Conservation (phyloP, 2,113 vertebrate species). For the Mesocricetus auratus region DNA sequence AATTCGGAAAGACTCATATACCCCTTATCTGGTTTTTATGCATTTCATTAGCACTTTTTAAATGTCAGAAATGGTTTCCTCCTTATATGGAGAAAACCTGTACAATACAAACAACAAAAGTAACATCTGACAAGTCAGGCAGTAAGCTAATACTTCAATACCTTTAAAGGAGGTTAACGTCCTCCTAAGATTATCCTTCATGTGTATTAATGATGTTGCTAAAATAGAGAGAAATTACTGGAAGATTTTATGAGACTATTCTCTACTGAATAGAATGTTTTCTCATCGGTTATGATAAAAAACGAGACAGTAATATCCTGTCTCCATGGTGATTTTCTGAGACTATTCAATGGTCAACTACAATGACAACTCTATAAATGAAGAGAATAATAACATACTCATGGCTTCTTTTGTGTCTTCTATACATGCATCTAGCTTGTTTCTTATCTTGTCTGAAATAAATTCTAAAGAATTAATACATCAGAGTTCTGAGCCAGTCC, state of each 20-base stretch:
- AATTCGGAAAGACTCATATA: background rate
- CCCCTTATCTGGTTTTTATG: background rate
- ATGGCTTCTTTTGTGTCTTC: background rate
- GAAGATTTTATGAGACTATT: background rate
- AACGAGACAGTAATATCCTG: background rate
- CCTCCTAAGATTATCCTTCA: slow-evolving; percentile 1
- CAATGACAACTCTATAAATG: background rate
- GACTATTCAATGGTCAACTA: background rate
- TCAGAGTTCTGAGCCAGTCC: background rate
- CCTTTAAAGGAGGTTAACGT: background rate
- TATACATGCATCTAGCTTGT: background rate
- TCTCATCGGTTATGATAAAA: slow-evolving; percentile 8
- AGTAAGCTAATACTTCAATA: background rate
- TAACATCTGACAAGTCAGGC: background rate
- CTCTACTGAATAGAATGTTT: background rate
- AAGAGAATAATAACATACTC: background rate
- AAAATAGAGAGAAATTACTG: slow-evolving; percentile 27
- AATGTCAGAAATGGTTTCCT: background rate
- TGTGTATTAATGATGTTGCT: background rate
- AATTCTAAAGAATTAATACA: slow-evolving; percentile 13
- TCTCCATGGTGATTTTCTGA: background rate
- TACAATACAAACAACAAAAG: background rate
- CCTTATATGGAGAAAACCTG: background rate
- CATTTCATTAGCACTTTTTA: background rate
- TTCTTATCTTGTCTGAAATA: slow-evolving; percentile 2